These are phyloP conservation scores for Eidolon helvum DNA, from an alignment of 2,113 vertebrate genomes.

Conservation along the genomic window DNA sequence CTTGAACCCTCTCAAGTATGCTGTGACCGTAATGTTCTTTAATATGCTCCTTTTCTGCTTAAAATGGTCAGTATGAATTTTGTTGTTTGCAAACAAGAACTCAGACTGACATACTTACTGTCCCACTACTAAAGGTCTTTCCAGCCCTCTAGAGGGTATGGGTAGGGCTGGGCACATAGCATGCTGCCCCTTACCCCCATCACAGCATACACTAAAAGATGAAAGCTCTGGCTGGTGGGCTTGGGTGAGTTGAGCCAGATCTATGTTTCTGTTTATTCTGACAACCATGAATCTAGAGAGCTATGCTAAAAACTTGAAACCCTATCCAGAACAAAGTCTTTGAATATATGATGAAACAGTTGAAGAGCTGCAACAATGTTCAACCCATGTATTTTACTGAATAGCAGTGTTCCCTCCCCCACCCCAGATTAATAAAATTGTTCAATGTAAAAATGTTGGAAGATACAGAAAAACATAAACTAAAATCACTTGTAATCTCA, in stretches of 20 bases:
- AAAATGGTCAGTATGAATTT: background rate
- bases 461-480: background rate
- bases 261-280: background rate
- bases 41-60: background rate
- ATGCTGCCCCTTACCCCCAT: accelerated
- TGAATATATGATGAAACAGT: background rate
- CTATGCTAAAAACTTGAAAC: background rate
- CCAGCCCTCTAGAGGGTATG: background rate
- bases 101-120: background rate
- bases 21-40: background rate
- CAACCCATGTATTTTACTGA: background rate
- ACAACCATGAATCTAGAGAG: background rate
- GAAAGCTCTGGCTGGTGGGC: background rate
- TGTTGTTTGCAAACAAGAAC: background rate
- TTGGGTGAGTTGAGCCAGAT: background rate
- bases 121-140: background rate
- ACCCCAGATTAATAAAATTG: background rate
- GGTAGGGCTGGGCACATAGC: background rate
- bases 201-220: background rate
- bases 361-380: background rate
- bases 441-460: background rate
- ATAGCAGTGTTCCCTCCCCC: background rate
- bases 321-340: background rate
- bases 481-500: background rate
- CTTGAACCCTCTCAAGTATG: background rate